Evolutionary conservation across 2,797 vertebrate genomes (phyloP).

Genomic region (Carduelis carduelis): DNA sequence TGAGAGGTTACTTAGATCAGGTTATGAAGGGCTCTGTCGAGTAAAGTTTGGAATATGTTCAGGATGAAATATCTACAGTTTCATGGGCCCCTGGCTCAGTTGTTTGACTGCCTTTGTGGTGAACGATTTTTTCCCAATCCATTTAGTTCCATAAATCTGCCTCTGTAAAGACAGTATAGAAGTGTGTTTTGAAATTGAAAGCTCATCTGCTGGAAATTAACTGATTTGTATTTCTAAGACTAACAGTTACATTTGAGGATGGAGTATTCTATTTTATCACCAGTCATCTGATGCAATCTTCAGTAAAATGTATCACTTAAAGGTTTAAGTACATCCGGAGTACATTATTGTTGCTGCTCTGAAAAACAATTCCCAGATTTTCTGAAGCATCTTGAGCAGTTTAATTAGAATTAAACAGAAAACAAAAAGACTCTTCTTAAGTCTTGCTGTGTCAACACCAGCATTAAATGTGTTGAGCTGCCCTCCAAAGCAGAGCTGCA

Average conservation of each 20-base stretch:
- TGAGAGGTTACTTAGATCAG: neutral
- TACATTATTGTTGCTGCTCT: neutral
- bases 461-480: neutral
- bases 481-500: neutral
- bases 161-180: neutral
- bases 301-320: neutral
- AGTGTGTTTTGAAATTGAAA: neutral
- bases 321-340: neutral
- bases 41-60: neutral
- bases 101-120: neutral
- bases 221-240: neutral
- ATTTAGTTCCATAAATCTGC: neutral
- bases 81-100: neutral
- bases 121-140: neutral
- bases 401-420: neutral
- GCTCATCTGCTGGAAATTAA: neutral
- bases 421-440: neutral
- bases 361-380: neutral
- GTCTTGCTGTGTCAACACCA: neutral
- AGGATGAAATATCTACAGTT: neutral
- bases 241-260: neutral
- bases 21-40: rapidly evolving
- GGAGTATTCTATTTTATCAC: neutral
- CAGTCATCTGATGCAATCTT: neutral
- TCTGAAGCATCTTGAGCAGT: neutral